Base-by-base conservation (phyloP, 2,888 invertebrate species). In the Thymelicus sylvestris region DNA sequence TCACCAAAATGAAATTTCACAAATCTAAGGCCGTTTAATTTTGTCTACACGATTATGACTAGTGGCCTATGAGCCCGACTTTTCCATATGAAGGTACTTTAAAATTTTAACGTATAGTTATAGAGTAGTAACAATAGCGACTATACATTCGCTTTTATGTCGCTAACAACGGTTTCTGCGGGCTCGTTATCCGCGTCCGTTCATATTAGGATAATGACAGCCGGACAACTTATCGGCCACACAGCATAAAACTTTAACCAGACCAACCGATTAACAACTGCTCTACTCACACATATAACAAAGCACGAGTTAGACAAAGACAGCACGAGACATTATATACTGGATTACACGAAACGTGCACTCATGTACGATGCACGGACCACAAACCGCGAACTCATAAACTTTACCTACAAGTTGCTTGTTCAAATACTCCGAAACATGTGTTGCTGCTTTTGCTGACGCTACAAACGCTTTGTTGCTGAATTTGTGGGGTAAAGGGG, bases 321-420 rank as follows among this genome's bases (percentile, higher is more conserved):
- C 19, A 67, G 48, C 41, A 57, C 50, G 10, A 52, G 13, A 2
- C 7, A 66, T 59, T 67, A 38, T 48, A 39, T 67, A 50, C 48
- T 15, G 67, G 48, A 67, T 67, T 66, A 66, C 38, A 59, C 66
- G 19, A 59, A 59, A 60, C 60, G 19, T 15, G 39, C 41, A 44
- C 44, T 65, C 50, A 70, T 61, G 31, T 66, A 19, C 65, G 65
- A 59, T 66, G 65, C 52, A 52, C 15, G 19, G 61, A 62, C 72
- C 74, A 24, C 74, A 72, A 72, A 48, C 72, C 64, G 66, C 73
- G 57, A 52, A 60, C 66, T 71, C 69, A 61, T 74, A 70, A 74
- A 74, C 67, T 73, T 73, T 72, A 52, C 61, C 57, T 74, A 66
- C 73, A 67, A 70, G 60, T 73, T 67, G 71, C 71, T 67, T 72